A percentile compares a stretch with the other conserved stretches of the same genome.
Evolutionary conservation across 2,113 vertebrate genomes (phyloP).

Genomic region (Petaurus breviceps): DNA sequence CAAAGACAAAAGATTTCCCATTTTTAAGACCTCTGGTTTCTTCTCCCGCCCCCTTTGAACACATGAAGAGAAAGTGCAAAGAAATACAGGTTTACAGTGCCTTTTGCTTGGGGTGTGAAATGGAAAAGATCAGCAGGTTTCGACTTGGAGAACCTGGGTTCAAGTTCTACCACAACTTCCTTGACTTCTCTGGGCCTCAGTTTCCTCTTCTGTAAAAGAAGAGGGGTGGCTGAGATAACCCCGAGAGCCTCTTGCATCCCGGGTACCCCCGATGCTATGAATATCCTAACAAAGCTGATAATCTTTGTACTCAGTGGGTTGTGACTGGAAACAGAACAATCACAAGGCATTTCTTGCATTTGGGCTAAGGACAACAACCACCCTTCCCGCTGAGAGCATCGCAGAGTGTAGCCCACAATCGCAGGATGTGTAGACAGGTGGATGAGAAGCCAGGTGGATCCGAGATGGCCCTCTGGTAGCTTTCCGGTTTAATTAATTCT

Average conservation of each 20-base stretch:
- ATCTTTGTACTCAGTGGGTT: not conserved
- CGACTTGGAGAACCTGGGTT: not conserved
- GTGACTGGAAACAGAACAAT: not conserved
- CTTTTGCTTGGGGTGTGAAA: not conserved
- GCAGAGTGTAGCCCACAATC: not conserved
- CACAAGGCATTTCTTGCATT: not conserved
- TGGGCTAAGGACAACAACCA: not conserved
- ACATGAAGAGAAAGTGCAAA: not conserved
- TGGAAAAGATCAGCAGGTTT: rapidly evolving
- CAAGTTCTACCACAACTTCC: not conserved
- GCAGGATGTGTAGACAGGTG: not conserved
- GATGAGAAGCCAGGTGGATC: not conserved
- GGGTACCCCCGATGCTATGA: not conserved
- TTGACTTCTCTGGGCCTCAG: conserved; percentile 1
- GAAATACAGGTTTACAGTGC: not conserved
- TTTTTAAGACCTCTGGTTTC: not conserved
- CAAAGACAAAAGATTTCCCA: not conserved
- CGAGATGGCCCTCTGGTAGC: not conserved
- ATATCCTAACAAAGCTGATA: not conserved
- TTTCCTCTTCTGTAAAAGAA: not conserved
- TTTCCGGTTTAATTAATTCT: not conserved
- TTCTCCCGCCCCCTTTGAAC: not conserved
- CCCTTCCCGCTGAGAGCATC: not conserved
- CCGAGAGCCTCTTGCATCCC: not conserved
- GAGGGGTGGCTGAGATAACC: not conserved